Evolutionary conservation across 2,797 vertebrate species (phyloP), one percentile per base, ranked within the genome.

Genomic region (Knipowitschia caucasica): DNA sequence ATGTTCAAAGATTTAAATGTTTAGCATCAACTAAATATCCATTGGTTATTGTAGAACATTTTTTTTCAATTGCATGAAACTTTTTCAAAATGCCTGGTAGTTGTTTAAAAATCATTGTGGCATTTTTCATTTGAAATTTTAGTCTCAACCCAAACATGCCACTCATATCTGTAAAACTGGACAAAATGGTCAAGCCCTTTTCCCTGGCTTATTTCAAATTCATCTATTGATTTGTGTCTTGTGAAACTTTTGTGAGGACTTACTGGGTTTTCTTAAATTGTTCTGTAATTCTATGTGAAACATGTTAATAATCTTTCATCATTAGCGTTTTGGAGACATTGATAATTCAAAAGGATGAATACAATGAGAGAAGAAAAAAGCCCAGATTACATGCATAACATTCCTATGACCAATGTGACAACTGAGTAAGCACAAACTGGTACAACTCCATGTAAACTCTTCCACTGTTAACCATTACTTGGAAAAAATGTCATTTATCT

Each of bases 241-340:
- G 24, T 20, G n/a, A n/a, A 9, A 8, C 27, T 43, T 52, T 39
- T 46, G 39, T 60, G 47, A 33, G n/a, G n/a, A n/a, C n/a, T n/a
- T n/a, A n/a, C n/a, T n/a, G n/a, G n/a, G n/a, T n/a, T n/a, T n/a
- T n/a, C n/a, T n/a, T n/a, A n/a, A n/a, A n/a, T n/a, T n/a, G n/a
- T n/a, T n/a, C n/a, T n/a, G n/a, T n/a, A n/a, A n/a, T n/a, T n/a
- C n/a, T n/a, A n/a, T n/a, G n/a, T n/a, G n/a, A n/a, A n/a, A n/a
- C n/a, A n/a, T n/a, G n/a, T n/a, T n/a, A n/a, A n/a, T n/a, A n/a
- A n/a, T n/a, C n/a, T n/a, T n/a, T n/a, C n/a, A n/a, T n/a, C n/a
- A n/a, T n/a, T n/a, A n/a, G n/a, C n/a, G n/a, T n/a, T n/a, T n/a
- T n/a, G n/a, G n/a, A n/a, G n/a, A n/a, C n/a, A n/a, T n/a, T n/a